A percentile compares a stretch with the other conserved stretches of the same genome.
Conservation (phyloP, 1,140 invertebrate species). For the Drosophila serrata region DNA sequence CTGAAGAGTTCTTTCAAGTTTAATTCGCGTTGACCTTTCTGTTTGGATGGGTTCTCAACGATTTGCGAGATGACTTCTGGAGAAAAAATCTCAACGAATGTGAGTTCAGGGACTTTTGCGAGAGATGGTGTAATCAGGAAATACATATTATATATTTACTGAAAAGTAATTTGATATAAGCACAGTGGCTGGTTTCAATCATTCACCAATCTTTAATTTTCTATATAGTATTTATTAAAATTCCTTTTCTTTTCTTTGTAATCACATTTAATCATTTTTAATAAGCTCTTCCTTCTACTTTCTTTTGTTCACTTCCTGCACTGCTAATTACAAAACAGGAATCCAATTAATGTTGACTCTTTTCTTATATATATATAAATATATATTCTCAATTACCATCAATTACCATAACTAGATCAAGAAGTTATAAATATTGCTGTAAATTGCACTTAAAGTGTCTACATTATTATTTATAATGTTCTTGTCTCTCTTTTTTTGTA, state of each 20-base stretch:
- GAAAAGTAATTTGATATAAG: background rate
- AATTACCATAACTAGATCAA: slow-evolving; percentile 45
- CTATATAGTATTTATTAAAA: background rate
- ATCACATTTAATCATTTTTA: slow-evolving; percentile 12
- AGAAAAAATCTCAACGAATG: background rate
- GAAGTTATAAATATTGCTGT: slow-evolving; percentile 16
- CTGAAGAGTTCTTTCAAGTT: slow-evolving; percentile 29
- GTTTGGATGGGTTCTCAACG: slow-evolving; percentile 30
- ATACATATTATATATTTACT: background rate
- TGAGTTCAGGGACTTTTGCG: slow-evolving; percentile 2
- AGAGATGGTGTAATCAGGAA: slow-evolving; percentile 11
- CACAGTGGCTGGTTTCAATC: background rate
- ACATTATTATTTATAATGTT: slow-evolving; percentile 15
- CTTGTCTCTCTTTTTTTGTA: slow-evolving; percentile 1
- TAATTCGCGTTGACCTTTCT: slow-evolving; percentile 46
- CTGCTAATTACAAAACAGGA: slow-evolving; percentile 24
- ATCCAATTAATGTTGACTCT: slow-evolving; percentile 10
- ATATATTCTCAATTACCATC: slow-evolving; percentile 11
- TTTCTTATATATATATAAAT: slow-evolving; percentile 5
- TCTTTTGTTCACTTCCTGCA: slow-evolving; percentile 22
- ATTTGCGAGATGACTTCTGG: slow-evolving; percentile 3
- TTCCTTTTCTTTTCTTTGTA: background rate
- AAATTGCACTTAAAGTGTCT: slow-evolving; percentile 16
- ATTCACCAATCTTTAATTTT: background rate
- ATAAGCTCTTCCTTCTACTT: slow-evolving; percentile 28